Percentiles rank a stretch among this genome's conserved stretches.
These are phyloP conservation scores for Eupithecia vulgata DNA, from an alignment of 2,888 invertebrate species.

Conservation along the genomic window DNA sequence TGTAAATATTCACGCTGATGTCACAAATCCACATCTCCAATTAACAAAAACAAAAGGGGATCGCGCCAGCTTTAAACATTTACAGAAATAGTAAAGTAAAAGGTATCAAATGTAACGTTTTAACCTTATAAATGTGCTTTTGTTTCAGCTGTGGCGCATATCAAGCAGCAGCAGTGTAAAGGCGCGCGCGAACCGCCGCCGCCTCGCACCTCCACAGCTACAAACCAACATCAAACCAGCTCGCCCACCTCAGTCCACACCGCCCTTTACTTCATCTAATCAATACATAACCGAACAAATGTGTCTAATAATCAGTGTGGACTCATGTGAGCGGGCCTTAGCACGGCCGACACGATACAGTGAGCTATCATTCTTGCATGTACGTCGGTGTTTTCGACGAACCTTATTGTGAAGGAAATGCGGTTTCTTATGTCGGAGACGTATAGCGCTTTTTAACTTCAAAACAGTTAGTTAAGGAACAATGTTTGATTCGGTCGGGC, in stretches of 20 bases:
- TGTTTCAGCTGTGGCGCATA: slow-evolving; percentile 64
- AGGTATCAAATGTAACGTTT: too few species aligned
- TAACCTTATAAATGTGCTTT: slow-evolving; percentile 8
- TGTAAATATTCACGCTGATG: too few species aligned
- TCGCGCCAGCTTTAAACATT: too few species aligned
- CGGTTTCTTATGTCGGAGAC: slow-evolving; percentile 7
- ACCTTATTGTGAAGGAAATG: background rate
- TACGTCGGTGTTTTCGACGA: slow-evolving; percentile 2
- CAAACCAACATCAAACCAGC: slow-evolving; percentile 19
- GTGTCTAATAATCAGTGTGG: slow-evolving; percentile 3
- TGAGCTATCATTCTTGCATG: slow-evolving; percentile 21
- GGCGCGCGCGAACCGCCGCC: slow-evolving; percentile 34
- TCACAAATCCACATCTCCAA: too few species aligned
- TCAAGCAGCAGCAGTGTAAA: slow-evolving; percentile 52
- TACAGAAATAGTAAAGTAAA: too few species aligned
- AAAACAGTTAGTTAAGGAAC: slow-evolving; percentile 15
- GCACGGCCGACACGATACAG: slow-evolving; percentile 11
- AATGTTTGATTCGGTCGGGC: slow-evolving; percentile 15
- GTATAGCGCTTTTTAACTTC: slow-evolving; percentile 13
- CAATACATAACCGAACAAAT: slow-evolving; percentile 6
- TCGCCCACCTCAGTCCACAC: slow-evolving; percentile 17
- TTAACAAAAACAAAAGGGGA: too few species aligned
- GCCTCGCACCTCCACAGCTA: slow-evolving; percentile 23
- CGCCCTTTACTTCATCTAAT: slow-evolving; percentile 1
- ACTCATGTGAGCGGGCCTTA: slow-evolving; percentile 14